Base-by-base conservation (phyloP, 2,797 vertebrate species). In the Ciconia nigra region DNA sequence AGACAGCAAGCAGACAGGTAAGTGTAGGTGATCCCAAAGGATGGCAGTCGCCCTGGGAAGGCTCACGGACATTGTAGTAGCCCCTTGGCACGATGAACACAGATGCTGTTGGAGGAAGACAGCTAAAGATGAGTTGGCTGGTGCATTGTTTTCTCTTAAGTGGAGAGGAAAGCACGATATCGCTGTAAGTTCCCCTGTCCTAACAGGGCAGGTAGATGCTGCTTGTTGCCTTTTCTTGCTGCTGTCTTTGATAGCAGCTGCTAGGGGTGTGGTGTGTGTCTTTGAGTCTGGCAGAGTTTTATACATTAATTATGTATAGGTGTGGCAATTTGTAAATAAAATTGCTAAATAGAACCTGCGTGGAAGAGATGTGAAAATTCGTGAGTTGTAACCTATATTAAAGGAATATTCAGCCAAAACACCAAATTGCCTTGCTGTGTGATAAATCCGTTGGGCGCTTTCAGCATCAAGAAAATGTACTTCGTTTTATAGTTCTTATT, bases 31-130 rank as follows among this genome's bases (percentile, higher is more conserved):
- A 7, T 5, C 35, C 29, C 42, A 3, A 8, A 1, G 62, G 26
- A 2, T 6, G 46, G 72, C n/a, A 8, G 49, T 7, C 25, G 1
- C 67, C 49, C 41, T 6, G 42, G 71, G 35, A 12, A 31, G 58
- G 57, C 29, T 12, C 18, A 0, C 1, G 18, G 35, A 3, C 0
- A 0, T 2, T 5, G 7, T 4, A 5, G 41, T 3, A 42, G 35
- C 39, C 11, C 18, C 5, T 15, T 8, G 42, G 49, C 17, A 8
- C 5, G 9, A 4, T 13, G 62, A 3, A 16, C n/a, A 0, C 5
- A 2, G 33, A 2, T 11, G 67, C 24, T 31, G 46, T 5, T 19
- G 47, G 14, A 15, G 62, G 14, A 51, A 13, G n/a, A 7, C 20
- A 25, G 24, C 44, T 42, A 5, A 21, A 31, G 13, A 8, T 10